Evolutionary conservation across 2,888 invertebrate genomes (phyloP).

Genomic region (Cyclophora punctaria): DNA sequence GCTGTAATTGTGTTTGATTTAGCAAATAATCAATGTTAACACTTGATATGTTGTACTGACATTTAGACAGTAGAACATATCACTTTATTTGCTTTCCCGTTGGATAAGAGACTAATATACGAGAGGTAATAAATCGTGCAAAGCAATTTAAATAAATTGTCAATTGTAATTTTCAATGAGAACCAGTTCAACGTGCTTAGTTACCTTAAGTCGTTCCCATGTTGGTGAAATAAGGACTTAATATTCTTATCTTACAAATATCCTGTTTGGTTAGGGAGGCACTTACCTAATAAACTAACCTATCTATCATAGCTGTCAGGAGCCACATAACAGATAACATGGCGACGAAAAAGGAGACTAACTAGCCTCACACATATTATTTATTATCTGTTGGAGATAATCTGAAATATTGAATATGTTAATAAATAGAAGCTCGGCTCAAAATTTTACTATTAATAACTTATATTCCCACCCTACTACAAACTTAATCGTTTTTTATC

Average conservation of each 20-base stretch:
- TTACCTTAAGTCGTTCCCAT: constrained; percentile 32
- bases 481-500: too few relatives aligned
- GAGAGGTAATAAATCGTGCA: too few relatives aligned
- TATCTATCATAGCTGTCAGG: constrained; percentile 66
- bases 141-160: too few relatives aligned
- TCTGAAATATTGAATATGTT: too few relatives aligned
- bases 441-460: too few relatives aligned
- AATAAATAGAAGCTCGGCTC: too few relatives aligned
- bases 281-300: constrained; percentile 46
- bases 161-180: neutral
- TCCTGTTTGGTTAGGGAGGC: constrained; percentile 56
- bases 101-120: too few relatives aligned
- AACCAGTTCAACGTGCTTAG: constrained; percentile 29
- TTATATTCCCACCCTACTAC: too few relatives aligned
- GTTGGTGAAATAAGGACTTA: constrained; percentile 38
- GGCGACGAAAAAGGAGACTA: constrained; percentile 25
- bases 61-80: too few relatives aligned
- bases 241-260: constrained; percentile 56
- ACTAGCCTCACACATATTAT: neutral
- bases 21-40: constrained; percentile 1
- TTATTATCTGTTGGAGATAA: too few relatives aligned
- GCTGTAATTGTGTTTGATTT: neutral
- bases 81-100: too few relatives aligned
- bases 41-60: too few relatives aligned
- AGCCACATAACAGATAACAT: constrained; percentile 49